A percentile compares a stretch with the other conserved stretches of the same genome.
phyloP scores from a whole-genome alignment of 2,888 invertebrate genomes.

The Arrhopalites spinosus region DNA sequence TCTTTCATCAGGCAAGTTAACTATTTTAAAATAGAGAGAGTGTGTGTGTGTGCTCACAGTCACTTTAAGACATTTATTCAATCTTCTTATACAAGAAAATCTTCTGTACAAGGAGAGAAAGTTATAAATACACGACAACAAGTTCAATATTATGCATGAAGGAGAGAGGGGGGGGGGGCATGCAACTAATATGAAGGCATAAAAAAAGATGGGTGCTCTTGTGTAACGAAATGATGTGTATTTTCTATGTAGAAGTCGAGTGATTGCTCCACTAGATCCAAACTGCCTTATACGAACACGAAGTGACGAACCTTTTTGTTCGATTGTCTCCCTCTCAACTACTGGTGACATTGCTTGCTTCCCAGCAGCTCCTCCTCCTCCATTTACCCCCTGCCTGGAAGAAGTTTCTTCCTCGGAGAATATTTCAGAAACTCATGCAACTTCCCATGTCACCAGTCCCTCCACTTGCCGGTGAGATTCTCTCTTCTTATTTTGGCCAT shows the following conservation, averaged over 20 bases:
- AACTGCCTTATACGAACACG: constrained; percentile 43
- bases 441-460: background rate
- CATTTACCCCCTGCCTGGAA: constrained; percentile 38
- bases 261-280: constrained; percentile 50
- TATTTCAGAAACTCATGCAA: constrained; percentile 15
- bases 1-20: constrained; percentile 43
- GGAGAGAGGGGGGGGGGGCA: background rate
- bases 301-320: constrained; percentile 55
- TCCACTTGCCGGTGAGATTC: constrained; percentile 32
- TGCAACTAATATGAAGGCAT: constrained; percentile 12
- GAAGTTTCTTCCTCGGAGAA: constrained; percentile 35
- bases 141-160: constrained; percentile 7
- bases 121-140: constrained; percentile 18
- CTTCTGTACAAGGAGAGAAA: background rate
- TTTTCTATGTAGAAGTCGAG: constrained; percentile 35
- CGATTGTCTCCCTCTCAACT: constrained; percentile 51
- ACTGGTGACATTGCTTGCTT: constrained; percentile 55
- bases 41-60: background rate
- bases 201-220: constrained; percentile 22
- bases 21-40: constrained; percentile 15
- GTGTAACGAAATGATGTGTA: constrained; percentile 22
- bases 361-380: constrained; percentile 42
- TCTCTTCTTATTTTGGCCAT: constrained; percentile 32
- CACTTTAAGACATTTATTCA: constrained; percentile 3
- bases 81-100: background rate